Base-by-base conservation (phyloP, 2,888 invertebrate genomes). In the Portevinia maculata region DNA sequence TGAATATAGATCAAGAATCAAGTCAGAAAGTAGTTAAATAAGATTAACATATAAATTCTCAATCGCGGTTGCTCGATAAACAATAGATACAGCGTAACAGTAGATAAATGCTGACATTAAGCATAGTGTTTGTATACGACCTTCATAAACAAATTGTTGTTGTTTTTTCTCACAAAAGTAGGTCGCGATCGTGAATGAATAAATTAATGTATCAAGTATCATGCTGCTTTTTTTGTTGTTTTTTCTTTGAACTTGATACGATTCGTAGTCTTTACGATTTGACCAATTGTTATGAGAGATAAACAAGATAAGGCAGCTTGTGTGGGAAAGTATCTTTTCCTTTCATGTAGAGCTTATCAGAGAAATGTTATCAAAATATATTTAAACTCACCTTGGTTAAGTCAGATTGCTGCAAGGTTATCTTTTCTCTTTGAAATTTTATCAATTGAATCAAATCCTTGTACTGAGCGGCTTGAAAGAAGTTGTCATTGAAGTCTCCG, bases 371-470 rank as follows among this genome's bases (percentile, higher is more conserved):
- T 6, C 30, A 4, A 19, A 11, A 5, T 15, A 17, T 19, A 9
- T n/a, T n/a, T 6, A 41, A 53, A 81, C 85, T 86, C 90, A 96
- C 97, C 93, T 97, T 97, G 74, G 96, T 96, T 86, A 98, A 93
- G 92, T 98, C 97, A 86, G 96, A 95, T 91, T 98, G 97, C 88
- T 98, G 98, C 86, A 94, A 94, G 64, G 95, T 95, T 76, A 98
- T 93, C 89, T 97, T 97, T 88, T 98, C 98, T 83, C 97, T 93
- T 91, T 98, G 98, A 89, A 95, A 95, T 91, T 97, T 97, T 74
- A 98, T 97, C 86, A 98, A 92, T 76, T 96, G 94, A 79, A 98
- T 93, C 84, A 98, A 92, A 91, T 97, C 97, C 87, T 94, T 92
- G 87, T 96, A 96, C 90, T 96, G 95, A 73, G 93, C 93, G 90